Evolutionary conservation across 1,140 invertebrate species (phyloP), one percentile per base, ranked within the genome.

Genomic region (Eriosoma lanigerum): DNA sequence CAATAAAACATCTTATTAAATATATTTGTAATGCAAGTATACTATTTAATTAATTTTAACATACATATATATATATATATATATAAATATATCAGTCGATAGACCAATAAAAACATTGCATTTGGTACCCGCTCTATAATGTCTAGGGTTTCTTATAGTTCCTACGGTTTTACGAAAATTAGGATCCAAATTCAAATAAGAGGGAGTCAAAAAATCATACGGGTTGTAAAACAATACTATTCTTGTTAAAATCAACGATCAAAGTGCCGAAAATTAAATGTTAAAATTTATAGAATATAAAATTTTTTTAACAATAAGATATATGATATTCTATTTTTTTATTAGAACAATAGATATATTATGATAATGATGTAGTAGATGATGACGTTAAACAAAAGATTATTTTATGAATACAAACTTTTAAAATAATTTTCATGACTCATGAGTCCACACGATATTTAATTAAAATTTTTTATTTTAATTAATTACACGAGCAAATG

Each of bases 141-240:
- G n/a, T n/a, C n/a, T n/a, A n/a, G n/a, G n/a, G n/a, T n/a, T n/a
- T n/a, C n/a, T n/a, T n/a, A n/a, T n/a, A n/a, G n/a, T 38, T 4
- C 32, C 32, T 38, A 38, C 32, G 3, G 32, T 26, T 58, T 13
- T 58, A 13, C 13, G 26, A 26, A 29, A 9, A 29, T 60, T 8
- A 38, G 3, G 8, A 4, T 3, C 1, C 5, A 6, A 19, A 29
- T 60, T 60, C 32, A 38, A 8, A 44, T 64, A 10, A 38, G 3
- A 64, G 32, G 32, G 62, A 64, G 62, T 64, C 62, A 64, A 64
- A 4, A 64, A 64, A 64, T 64, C 62, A 64, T 64, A 38, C 62
- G 62, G 62, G 62, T 19, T 38, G 62, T 64, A 64, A 64, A 21
- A 38, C n/a, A 38, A 64, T 38, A 38, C 17, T 21, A 8, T 38